phyloP scores from a whole-genome alignment of 2,797 vertebrate genomes.

The Poecilia wingei region DNA sequence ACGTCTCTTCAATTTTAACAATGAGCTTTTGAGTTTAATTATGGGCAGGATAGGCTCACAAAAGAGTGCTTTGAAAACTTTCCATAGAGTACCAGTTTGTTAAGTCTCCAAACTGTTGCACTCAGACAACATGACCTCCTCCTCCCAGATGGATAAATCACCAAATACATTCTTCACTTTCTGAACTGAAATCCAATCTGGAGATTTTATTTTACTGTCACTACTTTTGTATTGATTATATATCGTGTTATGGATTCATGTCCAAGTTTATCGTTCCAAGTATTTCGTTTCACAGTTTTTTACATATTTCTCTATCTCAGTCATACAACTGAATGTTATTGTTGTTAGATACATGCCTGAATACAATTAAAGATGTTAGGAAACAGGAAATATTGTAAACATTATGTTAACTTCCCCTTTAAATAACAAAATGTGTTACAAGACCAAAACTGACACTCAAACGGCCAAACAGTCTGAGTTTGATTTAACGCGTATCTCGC shows the following conservation, averaged over 20 bases:
- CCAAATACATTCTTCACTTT: not conserved
- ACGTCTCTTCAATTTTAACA: too few relatives aligned
- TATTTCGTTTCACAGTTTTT: not conserved
- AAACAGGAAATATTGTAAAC: slow-evolving; percentile 16
- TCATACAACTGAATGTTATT: not conserved
- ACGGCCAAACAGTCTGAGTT: slow-evolving; percentile 66
- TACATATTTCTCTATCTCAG: not conserved
- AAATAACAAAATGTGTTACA: slow-evolving; percentile 42
- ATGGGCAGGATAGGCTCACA: not conserved
- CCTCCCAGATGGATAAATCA: not conserved
- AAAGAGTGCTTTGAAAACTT: not conserved
- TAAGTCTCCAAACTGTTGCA: not conserved
- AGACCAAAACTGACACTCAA: slow-evolving; percentile 60
- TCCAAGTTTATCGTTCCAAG: not conserved
- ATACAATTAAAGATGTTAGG: not conserved
- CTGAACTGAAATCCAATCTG: not conserved
- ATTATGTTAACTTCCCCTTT: not conserved
- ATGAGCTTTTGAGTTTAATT: not conserved
- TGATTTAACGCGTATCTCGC: slow-evolving; percentile 78
- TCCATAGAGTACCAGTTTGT: not conserved
- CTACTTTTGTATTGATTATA: not conserved
- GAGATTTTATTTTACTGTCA: not conserved
- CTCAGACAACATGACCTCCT: not conserved
- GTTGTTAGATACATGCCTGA: not conserved
- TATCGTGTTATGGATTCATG: not conserved